Conservation (phyloP, 2,888 invertebrate genomes). For the Drosophila demipolita region DNA sequence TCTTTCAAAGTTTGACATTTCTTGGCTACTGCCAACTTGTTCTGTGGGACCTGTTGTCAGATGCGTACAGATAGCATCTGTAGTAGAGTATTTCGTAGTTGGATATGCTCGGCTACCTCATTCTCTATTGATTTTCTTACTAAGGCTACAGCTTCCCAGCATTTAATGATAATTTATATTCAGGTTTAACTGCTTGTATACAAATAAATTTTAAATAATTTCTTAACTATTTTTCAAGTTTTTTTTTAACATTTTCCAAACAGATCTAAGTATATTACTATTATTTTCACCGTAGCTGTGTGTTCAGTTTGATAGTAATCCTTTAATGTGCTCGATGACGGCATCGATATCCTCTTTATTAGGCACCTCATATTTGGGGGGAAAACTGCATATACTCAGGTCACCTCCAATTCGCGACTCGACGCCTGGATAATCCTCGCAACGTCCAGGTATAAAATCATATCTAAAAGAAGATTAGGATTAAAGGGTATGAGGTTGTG, state of each 20-base stretch:
- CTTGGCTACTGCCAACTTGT: background rate
- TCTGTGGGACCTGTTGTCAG: background rate
- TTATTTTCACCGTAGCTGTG: background rate
- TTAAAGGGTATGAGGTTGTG: background rate
- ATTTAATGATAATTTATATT: background rate
- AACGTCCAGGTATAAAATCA: conserved; percentile 61
- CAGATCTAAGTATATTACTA: background rate
- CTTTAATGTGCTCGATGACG: conserved; percentile 59
- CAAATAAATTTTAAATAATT: too few species aligned
- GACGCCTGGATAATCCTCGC: conserved; percentile 51
- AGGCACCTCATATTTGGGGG: conserved; percentile 52
- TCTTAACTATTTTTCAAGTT: background rate
- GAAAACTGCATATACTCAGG: conserved; percentile 60
- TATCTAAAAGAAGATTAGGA: conserved; percentile 41
- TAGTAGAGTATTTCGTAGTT: background rate
- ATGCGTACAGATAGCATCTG: background rate
- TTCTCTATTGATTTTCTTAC: background rate
- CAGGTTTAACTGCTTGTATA: background rate
- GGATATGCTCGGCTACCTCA: background rate
- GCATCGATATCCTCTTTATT: conserved; percentile 63
- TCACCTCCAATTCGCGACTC: conserved; percentile 55
- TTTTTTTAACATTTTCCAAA: background rate
- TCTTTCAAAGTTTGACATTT: background rate
- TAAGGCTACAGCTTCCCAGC: background rate
- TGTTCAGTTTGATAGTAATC: conserved; percentile 5